phyloP scores from a whole-genome alignment of 2,797 vertebrate species.

The Pseudochirops corinnae region DNA sequence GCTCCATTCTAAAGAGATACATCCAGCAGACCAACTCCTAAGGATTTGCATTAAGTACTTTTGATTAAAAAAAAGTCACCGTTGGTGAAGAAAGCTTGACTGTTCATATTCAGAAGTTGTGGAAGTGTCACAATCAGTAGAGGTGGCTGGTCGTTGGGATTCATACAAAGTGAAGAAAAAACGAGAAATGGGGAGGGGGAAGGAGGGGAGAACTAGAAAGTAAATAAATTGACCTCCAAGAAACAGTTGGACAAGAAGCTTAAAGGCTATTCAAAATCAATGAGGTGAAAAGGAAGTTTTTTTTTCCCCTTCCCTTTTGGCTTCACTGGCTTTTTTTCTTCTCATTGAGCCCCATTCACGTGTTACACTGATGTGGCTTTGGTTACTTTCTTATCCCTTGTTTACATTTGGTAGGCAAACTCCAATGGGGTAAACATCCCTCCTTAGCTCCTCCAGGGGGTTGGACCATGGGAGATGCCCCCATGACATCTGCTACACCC shows the following conservation, averaged over 20 bases:
- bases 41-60: conserved; percentile 63
- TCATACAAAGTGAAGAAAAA: conserved; percentile 45
- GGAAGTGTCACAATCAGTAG: conserved; percentile 19
- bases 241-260: conserved; percentile 39
- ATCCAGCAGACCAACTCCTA: conserved; percentile 46
- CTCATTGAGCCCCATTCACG: conserved; percentile 47
- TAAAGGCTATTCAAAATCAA: conserved; percentile 50
- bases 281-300: conserved; percentile 27
- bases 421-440: conserved; percentile 21
- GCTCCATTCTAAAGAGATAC: conserved; percentile 55
- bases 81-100: conserved; percentile 50
- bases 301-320: conserved; percentile 5
- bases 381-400: conserved; percentile 42
- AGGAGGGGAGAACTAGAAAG: conserved; percentile 27
- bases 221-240: conserved; percentile 65
- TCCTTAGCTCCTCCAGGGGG: conserved; percentile 12
- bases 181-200: conserved; percentile 46
- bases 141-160: conserved; percentile 47
- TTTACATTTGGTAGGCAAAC: conserved; percentile 41
- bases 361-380: conserved; percentile 34
- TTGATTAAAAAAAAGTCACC: conserved; percentile 57
- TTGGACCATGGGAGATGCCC: conserved; percentile 15
- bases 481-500: background rate
- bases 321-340: background rate
- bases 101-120: conserved; percentile 62